Base-by-base conservation (phyloP, 2,113 vertebrate species). In the Rhea americana region DNA sequence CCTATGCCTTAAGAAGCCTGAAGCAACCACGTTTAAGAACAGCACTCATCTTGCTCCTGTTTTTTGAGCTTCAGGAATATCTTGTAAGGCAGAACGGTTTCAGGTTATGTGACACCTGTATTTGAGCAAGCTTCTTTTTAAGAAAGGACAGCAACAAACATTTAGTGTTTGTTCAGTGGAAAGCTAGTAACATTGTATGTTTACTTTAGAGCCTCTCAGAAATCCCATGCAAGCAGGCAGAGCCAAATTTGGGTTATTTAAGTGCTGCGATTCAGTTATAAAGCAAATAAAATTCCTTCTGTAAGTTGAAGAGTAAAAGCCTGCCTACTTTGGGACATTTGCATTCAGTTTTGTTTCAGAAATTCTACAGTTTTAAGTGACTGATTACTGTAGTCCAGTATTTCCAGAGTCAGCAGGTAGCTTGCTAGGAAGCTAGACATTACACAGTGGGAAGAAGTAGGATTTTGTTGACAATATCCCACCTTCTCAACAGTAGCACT, bases 51-150 rank as follows among this genome's bases (percentile, higher is more conserved):
- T 51, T 67, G n/a, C 61, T 85, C 30, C 13, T 16, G 30, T 11
- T 26, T 62, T 62, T 22, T 4, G 4, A 45, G 21, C 37, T 73
- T 70, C 83, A 70, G 56, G 5, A 63, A 35, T 15, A 28, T 11
- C 39, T 59, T 65, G 51, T 6, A 61, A 45, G 58, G 55, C 26
- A 41, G 53, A 61, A 8, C 6, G 13, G 15, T 2, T 43, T 75
- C 1, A 20, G 35, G 24, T 55, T 50, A 35, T 1, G 0, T 3
- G 16, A 50, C 8, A n/a, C 25, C 16, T n/a, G 22, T 65, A n/a
- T 19, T 47, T 53, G 39, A 45, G 12, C 35, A 55, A 50, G 19
- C 55, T 16, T 18, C 39, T 21, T 26, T 37, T 58, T 56, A 81
- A 68, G 13, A 61, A 55, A 41, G 7, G 30, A 13, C 22, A 80